phyloP scores from a whole-genome alignment of 2,888 invertebrate genomes.

The Macrophya alboannulata region DNA sequence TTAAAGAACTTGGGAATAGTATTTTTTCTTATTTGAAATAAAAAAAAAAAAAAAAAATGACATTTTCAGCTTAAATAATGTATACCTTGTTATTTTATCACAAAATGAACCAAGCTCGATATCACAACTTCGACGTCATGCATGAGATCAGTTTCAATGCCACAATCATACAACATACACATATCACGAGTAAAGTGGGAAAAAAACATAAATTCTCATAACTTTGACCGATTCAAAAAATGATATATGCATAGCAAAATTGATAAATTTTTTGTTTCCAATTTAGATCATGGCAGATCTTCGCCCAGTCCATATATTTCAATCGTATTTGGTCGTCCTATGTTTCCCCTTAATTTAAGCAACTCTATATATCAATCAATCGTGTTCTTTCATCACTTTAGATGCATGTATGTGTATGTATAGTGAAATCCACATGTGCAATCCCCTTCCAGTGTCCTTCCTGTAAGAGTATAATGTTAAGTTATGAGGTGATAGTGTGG shows the following conservation, averaged over 20 bases:
- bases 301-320: background rate
- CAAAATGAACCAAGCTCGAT: background rate
- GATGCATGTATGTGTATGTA: conserved; percentile 22
- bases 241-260: background rate
- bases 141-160: background rate
- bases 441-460: conserved; percentile 52
- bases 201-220: background rate
- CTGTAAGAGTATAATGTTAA: conserved; percentile 38
- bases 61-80: background rate
- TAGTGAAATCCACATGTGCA: conserved; percentile 42
- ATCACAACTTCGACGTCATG: background rate
- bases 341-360: background rate
- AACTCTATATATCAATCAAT: background rate
- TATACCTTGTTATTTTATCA: conserved; percentile 7
- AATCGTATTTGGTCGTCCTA: background rate
- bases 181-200: background rate
- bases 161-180: background rate
- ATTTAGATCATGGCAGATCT: background rate
- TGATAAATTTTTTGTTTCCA: background rate
- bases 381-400: background rate
- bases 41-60: background rate
- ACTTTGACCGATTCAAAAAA: background rate
- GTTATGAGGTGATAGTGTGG: conserved; percentile 38
- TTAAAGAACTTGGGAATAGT: background rate
- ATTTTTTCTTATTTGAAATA: background rate